Base-by-base conservation (phyloP, 2,888 invertebrate species). In the Antitype chi region DNA sequence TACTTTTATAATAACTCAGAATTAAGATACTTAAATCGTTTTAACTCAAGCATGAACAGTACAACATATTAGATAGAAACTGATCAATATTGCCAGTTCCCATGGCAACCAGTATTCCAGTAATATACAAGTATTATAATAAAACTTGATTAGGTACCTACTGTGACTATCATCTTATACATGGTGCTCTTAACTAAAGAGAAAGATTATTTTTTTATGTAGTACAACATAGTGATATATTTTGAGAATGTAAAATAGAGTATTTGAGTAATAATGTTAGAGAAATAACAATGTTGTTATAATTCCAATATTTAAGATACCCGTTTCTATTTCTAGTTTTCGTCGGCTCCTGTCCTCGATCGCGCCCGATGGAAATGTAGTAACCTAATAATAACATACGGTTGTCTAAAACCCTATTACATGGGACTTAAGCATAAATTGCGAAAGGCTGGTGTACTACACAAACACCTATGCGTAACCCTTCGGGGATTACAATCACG, bases 111-210 rank as follows among this genome's bases (percentile, higher is more conserved):
- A 59, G 78, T 72, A 70, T 76, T 70, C 78, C 72, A 71, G 78
- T 69, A 77, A 70, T 73, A 74, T 68, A 63, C 76, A 47, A 82
- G 84, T 81, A 86, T 82, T 85, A 81, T 76, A 85, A 87, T 86
- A 88, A 89, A 89, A 90, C 89, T 87, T 89, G 87, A 90, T 90
- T 87, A 84, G 78, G 70, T 79, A 85, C 86, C 80, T 81, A 86
- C 84, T 69, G 86, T 81, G 83, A 80, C 73, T 83, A 70, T 64
- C 17, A 47, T 43, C 5, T 9, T 75, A 78, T 82, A 91, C 82
- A 89, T 87, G 84, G 0, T 87, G 91, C 70, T 76, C 13, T 2
- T 4, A 23, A 43, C 5, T 38, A 43, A 20, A 38, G 20, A 55
- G 25, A 25, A 53, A 43, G 6, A 0, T 43, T 32, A 4, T 32